Conservation (phyloP, 2,888 invertebrate species). For the Pristionchus maxplancki region DNA sequence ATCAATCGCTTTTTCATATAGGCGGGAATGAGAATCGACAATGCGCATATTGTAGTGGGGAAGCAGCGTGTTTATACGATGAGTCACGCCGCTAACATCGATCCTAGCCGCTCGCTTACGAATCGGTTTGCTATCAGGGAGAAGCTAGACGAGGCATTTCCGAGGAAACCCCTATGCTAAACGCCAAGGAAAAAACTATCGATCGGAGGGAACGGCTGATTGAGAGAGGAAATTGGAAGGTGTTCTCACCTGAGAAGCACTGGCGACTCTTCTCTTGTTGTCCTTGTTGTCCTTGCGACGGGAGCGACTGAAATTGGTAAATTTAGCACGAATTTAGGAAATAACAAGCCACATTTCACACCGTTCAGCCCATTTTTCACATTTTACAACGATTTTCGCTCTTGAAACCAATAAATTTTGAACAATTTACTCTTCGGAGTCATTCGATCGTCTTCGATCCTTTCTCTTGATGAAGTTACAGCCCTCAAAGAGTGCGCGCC, state of each 20-base stretch:
- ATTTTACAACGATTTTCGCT: neutral
- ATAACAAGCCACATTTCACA: neutral
- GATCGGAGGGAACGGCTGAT: no score
- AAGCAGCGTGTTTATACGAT: slow-evolving; percentile 20
- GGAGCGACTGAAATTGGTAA: slow-evolving; percentile 60
- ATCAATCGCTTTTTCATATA: slow-evolving; percentile 29
- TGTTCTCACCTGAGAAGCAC: slow-evolving; percentile 41
- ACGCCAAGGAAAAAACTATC: neutral
- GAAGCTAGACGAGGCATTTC: neutral
- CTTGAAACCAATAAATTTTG: neutral
- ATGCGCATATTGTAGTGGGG: slow-evolving; percentile 26
- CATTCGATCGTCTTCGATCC: slow-evolving; percentile 54
- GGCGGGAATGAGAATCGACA: neutral
- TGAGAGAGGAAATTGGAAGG: neutral
- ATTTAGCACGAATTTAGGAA: neutral
- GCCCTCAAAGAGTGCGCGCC: slow-evolving; percentile 65
- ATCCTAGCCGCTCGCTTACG: neutral
- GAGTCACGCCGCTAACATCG: slow-evolving; percentile 43
- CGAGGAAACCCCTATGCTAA: neutral
- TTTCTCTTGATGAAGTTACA: slow-evolving; percentile 67
- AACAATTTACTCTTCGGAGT: slow-evolving; percentile 16
- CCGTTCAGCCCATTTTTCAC: neutral
- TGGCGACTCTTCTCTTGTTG: slow-evolving; percentile 53
- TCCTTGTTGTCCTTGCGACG: slow-evolving; percentile 62
- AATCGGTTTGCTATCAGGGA: slow-evolving; percentile 17